A percentile compares a stretch with the other conserved stretches of the same genome.
Evolutionary conservation across 2,888 invertebrate species (phyloP).

Genomic region (Heliconius aoede): DNA sequence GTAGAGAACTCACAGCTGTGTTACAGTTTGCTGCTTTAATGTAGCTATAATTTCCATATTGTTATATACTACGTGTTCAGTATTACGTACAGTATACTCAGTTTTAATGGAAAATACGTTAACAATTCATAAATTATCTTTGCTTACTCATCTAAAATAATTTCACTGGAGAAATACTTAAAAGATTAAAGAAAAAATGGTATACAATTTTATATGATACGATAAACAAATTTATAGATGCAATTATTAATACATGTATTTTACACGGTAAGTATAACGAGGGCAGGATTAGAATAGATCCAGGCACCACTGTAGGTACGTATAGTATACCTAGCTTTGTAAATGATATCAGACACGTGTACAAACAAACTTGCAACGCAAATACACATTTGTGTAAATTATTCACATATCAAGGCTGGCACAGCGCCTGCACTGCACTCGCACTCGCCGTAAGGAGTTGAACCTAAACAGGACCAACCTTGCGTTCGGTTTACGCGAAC

Average conservation of each 20-base stretch:
- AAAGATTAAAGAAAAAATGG: background rate
- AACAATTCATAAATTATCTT: background rate
- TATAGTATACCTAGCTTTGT: background rate
- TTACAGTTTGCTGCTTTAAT: constrained; percentile 26
- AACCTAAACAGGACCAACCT: constrained; percentile 65
- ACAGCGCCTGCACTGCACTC: constrained; percentile 29
- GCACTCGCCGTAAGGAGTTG: constrained; percentile 20
- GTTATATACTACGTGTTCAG: constrained; percentile 24
- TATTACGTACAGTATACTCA: constrained; percentile 26
- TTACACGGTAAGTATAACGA: background rate
- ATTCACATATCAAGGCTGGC: constrained; percentile 34
- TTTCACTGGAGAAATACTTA: background rate
- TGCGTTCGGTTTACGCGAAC: constrained; percentile 72
- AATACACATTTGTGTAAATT: constrained; percentile 17
- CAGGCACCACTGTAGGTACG: background rate
- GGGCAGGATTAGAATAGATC: constrained; percentile 14
- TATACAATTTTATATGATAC: background rate
- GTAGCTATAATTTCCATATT: constrained; percentile 25
- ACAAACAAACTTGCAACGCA: constrained; percentile 23
- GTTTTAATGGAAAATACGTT: constrained; percentile 30
- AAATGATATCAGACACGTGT: constrained; percentile 25
- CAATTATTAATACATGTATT: background rate
- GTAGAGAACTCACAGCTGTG: too few species aligned
- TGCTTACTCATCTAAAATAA: background rate
- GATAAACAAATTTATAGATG: background rate